Evolutionary conservation across 2,797 vertebrate species (phyloP).

Genomic region (Calcarius lapponicus): DNA sequence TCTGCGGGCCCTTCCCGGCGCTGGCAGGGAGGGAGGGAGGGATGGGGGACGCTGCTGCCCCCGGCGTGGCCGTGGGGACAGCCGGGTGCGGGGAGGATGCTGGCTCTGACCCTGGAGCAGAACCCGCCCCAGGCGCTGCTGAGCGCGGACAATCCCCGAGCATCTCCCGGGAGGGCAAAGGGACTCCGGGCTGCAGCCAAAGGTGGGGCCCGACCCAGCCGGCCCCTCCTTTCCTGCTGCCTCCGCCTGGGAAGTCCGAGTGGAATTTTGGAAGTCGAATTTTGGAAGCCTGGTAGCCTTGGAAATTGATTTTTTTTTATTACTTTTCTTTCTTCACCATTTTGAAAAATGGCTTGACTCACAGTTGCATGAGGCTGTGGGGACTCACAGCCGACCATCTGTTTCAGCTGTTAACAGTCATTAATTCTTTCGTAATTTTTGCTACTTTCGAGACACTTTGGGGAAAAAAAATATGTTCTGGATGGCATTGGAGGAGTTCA

Average conservation of each 20-base stretch:
- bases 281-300: constrained; percentile 8
- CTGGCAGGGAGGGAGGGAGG: background rate
- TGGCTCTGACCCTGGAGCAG: background rate
- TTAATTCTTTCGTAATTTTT: constrained; percentile 43
- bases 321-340: background rate
- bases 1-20: background rate
- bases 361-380: constrained; percentile 59
- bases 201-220: background rate
- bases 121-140: background rate
- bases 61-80: background rate
- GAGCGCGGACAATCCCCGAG: accelerated
- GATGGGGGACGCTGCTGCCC: background rate
- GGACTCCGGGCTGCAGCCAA: background rate
- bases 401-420: constrained; percentile 63
- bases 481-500: constrained; percentile 35
- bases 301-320: background rate
- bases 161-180: accelerated
- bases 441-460: constrained; percentile 36
- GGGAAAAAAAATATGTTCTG: constrained; percentile 6
- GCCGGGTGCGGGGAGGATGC: background rate
- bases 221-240: background rate
- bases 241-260: background rate
- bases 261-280: constrained; percentile 19
- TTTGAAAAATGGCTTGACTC: constrained; percentile 59
- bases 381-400: constrained; percentile 63